These are phyloP conservation scores for Delia radicum DNA, from an alignment of 1,140 invertebrate genomes.

Conservation along the genomic window DNA sequence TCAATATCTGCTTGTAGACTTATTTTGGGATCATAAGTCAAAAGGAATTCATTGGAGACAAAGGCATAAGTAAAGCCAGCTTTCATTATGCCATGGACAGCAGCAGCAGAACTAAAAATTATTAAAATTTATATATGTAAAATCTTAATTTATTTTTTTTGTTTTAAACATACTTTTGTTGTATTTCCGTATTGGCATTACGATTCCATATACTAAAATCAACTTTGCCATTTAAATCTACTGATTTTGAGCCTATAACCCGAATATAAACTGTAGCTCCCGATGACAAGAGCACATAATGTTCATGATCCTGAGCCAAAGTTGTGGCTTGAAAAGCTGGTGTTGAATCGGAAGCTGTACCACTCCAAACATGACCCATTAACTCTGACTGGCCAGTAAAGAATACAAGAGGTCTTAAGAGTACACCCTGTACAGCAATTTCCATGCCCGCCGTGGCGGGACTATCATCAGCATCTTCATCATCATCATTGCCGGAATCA, in stretches of 20 bases:
- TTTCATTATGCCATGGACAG: constrained; percentile 66
- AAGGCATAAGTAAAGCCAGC: constrained; percentile 70
- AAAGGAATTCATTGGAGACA: constrained; percentile 69
- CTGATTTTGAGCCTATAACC: constrained; percentile 72
- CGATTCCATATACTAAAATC: constrained; percentile 84
- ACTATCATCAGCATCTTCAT: constrained; percentile 62
- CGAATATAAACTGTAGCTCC: constrained; percentile 73
- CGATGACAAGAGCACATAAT: constrained; percentile 69
- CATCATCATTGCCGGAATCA: constrained; percentile 47
- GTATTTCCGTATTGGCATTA: constrained; percentile 80
- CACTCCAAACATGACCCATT: constrained; percentile 88
- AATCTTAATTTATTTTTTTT: neutral
- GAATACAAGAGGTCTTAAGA: constrained; percentile 80
- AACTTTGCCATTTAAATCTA: constrained; percentile 83
- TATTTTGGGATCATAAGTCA: constrained; percentile 71
- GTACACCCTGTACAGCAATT: constrained; percentile 73
- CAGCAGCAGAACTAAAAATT: constrained; percentile 66
- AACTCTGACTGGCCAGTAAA: constrained; percentile 82
- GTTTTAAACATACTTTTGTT: constrained; percentile 64
- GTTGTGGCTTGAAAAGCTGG: constrained; percentile 77
- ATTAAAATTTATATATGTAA: too few species aligned
- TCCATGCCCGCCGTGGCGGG: constrained; percentile 82
- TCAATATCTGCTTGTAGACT: constrained; percentile 77
- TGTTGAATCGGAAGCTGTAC: constrained; percentile 77
- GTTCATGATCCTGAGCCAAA: constrained; percentile 72